Evolutionary conservation across 2,113 vertebrate genomes (phyloP).

Genomic region (Morone saxatilis): DNA sequence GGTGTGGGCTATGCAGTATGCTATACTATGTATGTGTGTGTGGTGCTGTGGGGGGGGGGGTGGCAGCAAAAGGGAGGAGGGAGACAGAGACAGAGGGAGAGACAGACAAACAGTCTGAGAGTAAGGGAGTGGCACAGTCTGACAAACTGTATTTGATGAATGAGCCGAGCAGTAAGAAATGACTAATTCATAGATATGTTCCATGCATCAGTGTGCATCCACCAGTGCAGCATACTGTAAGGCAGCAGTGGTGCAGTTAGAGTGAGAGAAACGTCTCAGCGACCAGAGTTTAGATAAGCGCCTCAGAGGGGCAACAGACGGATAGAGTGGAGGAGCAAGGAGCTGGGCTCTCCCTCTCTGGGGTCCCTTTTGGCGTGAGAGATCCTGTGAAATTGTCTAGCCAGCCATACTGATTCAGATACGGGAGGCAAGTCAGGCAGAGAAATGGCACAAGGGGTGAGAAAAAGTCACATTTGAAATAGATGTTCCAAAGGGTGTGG

Average conservation of each 20-base stretch:
- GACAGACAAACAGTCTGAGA: constrained; percentile 75
- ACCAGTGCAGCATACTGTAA: constrained; percentile 60
- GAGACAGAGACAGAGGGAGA: constrained; percentile 30
- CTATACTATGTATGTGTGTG: constrained; percentile 33
- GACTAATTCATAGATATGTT: constrained; percentile 81
- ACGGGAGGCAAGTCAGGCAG: constrained; percentile 74
- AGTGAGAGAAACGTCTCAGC: constrained; percentile 65
- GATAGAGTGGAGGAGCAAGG: constrained; percentile 58
- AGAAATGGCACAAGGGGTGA: constrained; percentile 73
- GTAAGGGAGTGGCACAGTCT: constrained; percentile 76
- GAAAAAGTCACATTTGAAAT: constrained; percentile 76
- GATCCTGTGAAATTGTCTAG: constrained; percentile 78
- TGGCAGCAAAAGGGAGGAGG: constrained; percentile 28
- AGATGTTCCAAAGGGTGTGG: constrained; percentile 68
- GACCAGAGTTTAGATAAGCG: constrained; percentile 71
- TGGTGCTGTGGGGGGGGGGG: not conserved
- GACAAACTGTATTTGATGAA: constrained; percentile 78
- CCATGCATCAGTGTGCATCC: constrained; percentile 68
- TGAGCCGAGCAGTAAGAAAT: constrained; percentile 72
- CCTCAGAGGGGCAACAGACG: constrained; percentile 61
- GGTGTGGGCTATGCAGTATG: constrained; percentile 57
- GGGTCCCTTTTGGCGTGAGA: constrained; percentile 75
- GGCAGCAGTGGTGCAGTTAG: constrained; percentile 42
- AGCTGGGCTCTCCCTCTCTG: constrained; percentile 72
- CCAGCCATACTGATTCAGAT: constrained; percentile 75